phyloP scores from a whole-genome alignment of 1,140 invertebrate species.

The Phymorhynchus buccinoides region DNA sequence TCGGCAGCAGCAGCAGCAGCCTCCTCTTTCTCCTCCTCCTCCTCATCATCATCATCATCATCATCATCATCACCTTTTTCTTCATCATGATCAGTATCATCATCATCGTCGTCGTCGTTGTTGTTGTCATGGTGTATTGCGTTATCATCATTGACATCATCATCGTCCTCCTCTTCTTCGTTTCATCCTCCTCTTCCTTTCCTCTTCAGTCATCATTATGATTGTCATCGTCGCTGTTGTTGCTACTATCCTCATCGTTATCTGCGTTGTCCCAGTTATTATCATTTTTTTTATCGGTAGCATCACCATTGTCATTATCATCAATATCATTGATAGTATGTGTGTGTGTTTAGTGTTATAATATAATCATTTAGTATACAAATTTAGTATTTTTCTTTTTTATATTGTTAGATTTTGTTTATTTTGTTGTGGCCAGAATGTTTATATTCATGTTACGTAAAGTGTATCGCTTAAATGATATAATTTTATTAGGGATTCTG shows the following conservation, averaged over 20 bases:
- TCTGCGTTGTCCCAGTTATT: background rate
- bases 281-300: background rate
- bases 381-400: too few species aligned
- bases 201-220: too few species aligned
- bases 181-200: too few species aligned
- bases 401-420: too few species aligned
- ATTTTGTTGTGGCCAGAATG: too few species aligned
- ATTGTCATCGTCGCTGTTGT: background rate
- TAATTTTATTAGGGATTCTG: too few species aligned
- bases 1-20: background rate
- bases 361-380: too few species aligned
- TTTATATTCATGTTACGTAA: too few species aligned
- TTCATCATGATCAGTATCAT: background rate
- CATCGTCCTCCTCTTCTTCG: background rate
- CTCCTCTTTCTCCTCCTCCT: background rate
- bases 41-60: background rate
- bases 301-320: background rate
- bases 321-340: background rate
- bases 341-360: too few species aligned
- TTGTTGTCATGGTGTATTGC: background rate
- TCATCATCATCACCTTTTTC: background rate
- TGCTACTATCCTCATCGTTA: too few species aligned
- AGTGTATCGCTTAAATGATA: too few species aligned
- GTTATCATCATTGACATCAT: background rate
- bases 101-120: slow-evolving; percentile 8